Conservation (phyloP, 2,797 vertebrate genomes). For the Xenopus petersii region DNA sequence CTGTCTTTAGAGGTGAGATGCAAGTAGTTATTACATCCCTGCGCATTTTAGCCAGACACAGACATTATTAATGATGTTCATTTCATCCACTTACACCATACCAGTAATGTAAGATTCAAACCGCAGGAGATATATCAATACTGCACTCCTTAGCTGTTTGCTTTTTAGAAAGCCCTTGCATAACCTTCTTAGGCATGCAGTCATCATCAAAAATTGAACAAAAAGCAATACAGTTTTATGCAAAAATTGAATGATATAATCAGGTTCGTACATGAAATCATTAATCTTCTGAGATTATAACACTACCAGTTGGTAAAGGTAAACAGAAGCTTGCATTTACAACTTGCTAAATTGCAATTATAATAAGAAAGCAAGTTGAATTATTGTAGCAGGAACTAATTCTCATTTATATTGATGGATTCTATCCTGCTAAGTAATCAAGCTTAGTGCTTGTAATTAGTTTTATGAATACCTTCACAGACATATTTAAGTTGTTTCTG, state of each 20-base stretch:
- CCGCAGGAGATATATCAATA: constrained; percentile 8
- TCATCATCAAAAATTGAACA: not conserved
- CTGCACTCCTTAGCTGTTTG: not conserved
- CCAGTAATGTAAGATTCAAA: not conserved
- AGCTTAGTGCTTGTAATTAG: constrained; percentile 23
- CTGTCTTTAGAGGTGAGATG: constrained; percentile 22
- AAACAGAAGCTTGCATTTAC: constrained; percentile 7
- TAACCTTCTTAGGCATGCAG: not conserved
- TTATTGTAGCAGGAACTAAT: constrained; percentile 23
- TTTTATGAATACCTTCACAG: constrained; percentile 14
- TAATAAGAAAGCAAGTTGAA: constrained; percentile 2
- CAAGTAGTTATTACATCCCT: constrained; percentile 21
- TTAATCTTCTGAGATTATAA: not conserved
- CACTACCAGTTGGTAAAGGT: not conserved
- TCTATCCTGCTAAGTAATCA: constrained; percentile 19
- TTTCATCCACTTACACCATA: constrained; percentile 12
- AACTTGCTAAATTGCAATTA: not conserved
- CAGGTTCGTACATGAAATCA: not conserved
- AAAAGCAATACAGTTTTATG: not conserved
- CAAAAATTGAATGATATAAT: not conserved
- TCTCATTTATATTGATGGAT: constrained; percentile 23
- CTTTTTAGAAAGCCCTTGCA: not conserved
- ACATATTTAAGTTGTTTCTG: constrained; percentile 22
- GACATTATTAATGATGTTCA: constrained; percentile 29
- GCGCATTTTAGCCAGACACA: not conserved